These are phyloP conservation scores for Volucella bombylans DNA, from an alignment of 2,888 invertebrate species.

Conservation along the genomic window DNA sequence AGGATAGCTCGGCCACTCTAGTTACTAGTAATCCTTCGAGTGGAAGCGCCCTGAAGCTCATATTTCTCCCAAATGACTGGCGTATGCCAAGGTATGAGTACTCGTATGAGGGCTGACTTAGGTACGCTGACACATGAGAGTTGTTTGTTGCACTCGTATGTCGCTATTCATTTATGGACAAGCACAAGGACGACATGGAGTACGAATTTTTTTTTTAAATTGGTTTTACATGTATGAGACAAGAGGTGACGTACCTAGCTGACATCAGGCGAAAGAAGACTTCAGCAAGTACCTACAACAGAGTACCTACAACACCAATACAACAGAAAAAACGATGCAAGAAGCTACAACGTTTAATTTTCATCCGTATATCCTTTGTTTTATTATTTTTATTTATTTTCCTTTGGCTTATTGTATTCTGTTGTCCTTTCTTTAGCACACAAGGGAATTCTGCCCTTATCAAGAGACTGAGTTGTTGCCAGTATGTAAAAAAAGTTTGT, in stretches of 20 bases:
- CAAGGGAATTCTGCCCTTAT: slow-evolving; percentile 49
- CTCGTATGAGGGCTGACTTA: slow-evolving; percentile 27
- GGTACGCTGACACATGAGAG: slow-evolving; percentile 24
- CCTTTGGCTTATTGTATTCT: background rate
- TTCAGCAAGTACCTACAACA: background rate
- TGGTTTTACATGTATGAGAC: slow-evolving; percentile 66
- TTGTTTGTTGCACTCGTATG: slow-evolving; percentile 32
- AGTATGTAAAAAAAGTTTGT: slow-evolving; percentile 39
- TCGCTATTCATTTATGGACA: slow-evolving; percentile 22
- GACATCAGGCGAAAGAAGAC: slow-evolving; percentile 24
- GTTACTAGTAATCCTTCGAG: background rate
- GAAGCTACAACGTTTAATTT: slow-evolving; percentile 61
- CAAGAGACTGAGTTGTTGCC: slow-evolving; percentile 44
- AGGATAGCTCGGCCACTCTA: slow-evolving; percentile 14
- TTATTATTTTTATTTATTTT: slow-evolving; percentile 16
- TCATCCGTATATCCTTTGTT: slow-evolving; percentile 63
- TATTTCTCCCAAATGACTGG: slow-evolving; percentile 47
- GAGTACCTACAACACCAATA: background rate
- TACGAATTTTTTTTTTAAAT: slow-evolving; percentile 43
- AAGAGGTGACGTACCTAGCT: slow-evolving; percentile 50
- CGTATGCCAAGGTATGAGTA: slow-evolving; percentile 33
- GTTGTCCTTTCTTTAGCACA: slow-evolving; percentile 45
- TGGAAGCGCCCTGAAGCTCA: slow-evolving; percentile 27
- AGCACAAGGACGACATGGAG: slow-evolving; percentile 40
- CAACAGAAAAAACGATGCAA: slow-evolving; percentile 30